Percentiles rank a stretch among this genome's conserved stretches.
phyloP scores from a whole-genome alignment of 2,888 invertebrate genomes.

The Tetragonisca angustula region DNA sequence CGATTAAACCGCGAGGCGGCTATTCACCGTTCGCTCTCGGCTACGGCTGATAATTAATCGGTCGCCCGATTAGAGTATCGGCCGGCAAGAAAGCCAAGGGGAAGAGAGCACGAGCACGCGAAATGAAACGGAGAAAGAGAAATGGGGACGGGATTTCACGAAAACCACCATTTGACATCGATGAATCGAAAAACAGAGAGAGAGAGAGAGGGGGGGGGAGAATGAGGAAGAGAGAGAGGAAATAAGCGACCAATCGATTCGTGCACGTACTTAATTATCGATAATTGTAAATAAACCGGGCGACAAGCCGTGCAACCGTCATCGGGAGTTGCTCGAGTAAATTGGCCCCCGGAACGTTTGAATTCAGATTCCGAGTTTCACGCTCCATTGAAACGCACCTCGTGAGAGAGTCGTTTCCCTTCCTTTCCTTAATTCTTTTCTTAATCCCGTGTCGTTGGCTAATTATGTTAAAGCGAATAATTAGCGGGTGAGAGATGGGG shows the following conservation, averaged over 20 bases:
- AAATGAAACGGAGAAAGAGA: slow-evolving; percentile 34
- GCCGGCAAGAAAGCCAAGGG: slow-evolving; percentile 3
- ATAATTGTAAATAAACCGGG: slow-evolving; percentile 70
- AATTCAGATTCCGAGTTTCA: slow-evolving; percentile 58
- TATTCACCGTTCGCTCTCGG: slow-evolving; percentile 36
- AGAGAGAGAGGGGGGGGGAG: background rate
- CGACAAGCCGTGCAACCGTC: slow-evolving; percentile 45
- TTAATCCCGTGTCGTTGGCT: slow-evolving; percentile 27
- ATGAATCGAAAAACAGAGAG: background rate
- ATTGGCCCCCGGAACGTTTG: slow-evolving; percentile 67
- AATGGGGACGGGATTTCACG: slow-evolving; percentile 46
- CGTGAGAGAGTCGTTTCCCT: slow-evolving; percentile 28
- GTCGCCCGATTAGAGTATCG: slow-evolving; percentile 60
- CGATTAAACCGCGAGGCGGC: slow-evolving; percentile 48
- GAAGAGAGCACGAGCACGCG: background rate
- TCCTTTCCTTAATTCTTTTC: slow-evolving; percentile 33
- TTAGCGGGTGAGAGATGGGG: slow-evolving; percentile 24
- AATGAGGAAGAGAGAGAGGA: background rate
- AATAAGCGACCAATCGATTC: background rate
- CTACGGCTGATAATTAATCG: slow-evolving; percentile 65
- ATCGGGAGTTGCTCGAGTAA: slow-evolving; percentile 66
- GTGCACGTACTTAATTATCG: slow-evolving; percentile 67
- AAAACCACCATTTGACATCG: slow-evolving; percentile 49
- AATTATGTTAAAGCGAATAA: slow-evolving; percentile 64
- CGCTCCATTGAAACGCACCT: slow-evolving; percentile 55